Percentiles rank a stretch among this genome's conserved stretches.
phyloP scores from a whole-genome alignment of 2,888 invertebrate genomes.

The Baccha elongata region DNA sequence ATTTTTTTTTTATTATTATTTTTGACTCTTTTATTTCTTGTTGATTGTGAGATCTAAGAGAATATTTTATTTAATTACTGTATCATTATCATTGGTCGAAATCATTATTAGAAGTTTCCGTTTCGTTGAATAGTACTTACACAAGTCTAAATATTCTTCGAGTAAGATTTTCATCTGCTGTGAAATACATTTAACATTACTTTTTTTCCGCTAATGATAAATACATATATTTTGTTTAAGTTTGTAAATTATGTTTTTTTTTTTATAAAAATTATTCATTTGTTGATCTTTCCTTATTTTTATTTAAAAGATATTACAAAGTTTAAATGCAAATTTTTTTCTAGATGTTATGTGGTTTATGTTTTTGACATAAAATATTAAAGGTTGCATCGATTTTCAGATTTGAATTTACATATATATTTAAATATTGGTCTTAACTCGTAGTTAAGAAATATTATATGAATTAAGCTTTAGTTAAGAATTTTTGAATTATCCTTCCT shows the following conservation, averaged over 20 bases:
- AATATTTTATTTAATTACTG: constrained; percentile 17
- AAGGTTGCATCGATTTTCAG: constrained; percentile 19
- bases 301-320: neutral
- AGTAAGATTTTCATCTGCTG: constrained; percentile 24
- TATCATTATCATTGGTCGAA: constrained; percentile 6
- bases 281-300: neutral
- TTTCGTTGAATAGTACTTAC: neutral
- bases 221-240: neutral
- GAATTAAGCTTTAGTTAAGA: constrained; percentile 8
- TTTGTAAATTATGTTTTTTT: neutral
- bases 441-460: constrained; percentile 6
- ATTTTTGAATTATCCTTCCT: constrained; percentile 16
- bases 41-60: constrained; percentile 33
- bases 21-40: constrained; percentile 29
- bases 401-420: constrained; percentile 2
- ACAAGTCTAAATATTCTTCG: neutral
- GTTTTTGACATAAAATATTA: neutral
- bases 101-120: neutral
- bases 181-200: constrained; percentile 8
- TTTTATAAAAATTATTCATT: neutral
- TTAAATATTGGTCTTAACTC: neutral
- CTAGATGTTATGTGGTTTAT: neutral
- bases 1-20: constrained; percentile 34
- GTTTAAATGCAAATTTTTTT: neutral
- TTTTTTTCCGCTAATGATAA: neutral